These are phyloP conservation scores for Paedocypris sp. DNA, from an alignment of 2,113 vertebrate species.

Conservation along the genomic window DNA sequence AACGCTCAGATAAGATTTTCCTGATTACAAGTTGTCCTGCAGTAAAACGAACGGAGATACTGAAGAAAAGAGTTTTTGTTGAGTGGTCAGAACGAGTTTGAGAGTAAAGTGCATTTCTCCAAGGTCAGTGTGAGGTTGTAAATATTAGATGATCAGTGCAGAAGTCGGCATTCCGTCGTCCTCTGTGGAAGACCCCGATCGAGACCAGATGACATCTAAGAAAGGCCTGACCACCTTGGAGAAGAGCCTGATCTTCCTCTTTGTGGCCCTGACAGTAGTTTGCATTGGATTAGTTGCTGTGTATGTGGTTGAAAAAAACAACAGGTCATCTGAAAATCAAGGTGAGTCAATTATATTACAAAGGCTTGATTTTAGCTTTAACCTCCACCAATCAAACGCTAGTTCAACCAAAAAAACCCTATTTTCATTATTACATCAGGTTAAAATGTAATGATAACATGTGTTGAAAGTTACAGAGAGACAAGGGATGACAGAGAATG, in stretches of 20 bases:
- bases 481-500: too few species aligned
- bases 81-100: not conserved
- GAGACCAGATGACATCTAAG: constrained; percentile 20
- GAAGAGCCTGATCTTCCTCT: constrained; percentile 52
- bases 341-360: constrained; percentile 39
- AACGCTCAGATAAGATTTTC: constrained; percentile 1
- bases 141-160: not conserved
- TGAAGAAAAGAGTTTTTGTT: not conserved
- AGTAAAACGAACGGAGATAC: not conserved
- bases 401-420: too few species aligned
- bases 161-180: not conserved
- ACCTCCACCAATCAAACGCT: too few species aligned
- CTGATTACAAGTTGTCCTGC: not conserved
- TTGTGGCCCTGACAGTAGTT: constrained; percentile 47
- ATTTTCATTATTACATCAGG: too few species aligned
- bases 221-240: constrained; percentile 49
- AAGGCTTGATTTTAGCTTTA: too few species aligned
- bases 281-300: constrained; percentile 51
- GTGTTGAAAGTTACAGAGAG: too few species aligned
- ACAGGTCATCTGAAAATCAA: constrained; percentile 26
- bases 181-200: not conserved
- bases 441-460: too few species aligned
- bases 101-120: constrained; percentile 23
- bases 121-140: constrained; percentile 18
- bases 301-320: constrained; percentile 36